Evolutionary conservation across 2,888 invertebrate species (phyloP).

Genomic region (Antitype chi): DNA sequence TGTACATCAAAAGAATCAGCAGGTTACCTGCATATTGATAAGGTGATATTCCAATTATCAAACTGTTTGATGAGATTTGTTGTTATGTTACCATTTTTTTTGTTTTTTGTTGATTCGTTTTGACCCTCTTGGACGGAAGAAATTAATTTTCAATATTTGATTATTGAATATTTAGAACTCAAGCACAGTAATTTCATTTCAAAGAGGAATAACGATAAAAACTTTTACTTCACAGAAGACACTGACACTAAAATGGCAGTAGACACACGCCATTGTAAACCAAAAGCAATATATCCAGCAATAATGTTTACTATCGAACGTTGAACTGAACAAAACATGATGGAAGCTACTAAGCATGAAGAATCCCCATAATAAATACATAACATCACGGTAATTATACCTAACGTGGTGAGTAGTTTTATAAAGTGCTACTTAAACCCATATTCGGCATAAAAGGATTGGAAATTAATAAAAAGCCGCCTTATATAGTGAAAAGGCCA

Average conservation of each 20-base stretch:
- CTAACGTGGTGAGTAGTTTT: constrained; percentile 20
- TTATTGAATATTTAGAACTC: not conserved
- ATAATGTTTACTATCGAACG: constrained; percentile 53
- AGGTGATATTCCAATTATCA: constrained; percentile 19
- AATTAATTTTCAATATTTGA: not conserved
- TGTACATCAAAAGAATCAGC: constrained; percentile 28
- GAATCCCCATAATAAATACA: constrained; percentile 42
- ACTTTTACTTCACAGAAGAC: constrained; percentile 2
- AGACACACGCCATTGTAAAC: constrained; percentile 36
- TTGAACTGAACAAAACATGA: constrained; percentile 62
- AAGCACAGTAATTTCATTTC: not conserved
- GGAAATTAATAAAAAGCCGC: constrained; percentile 35
- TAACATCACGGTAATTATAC: constrained; percentile 26
- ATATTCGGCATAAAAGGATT: constrained; percentile 35
- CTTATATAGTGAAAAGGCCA: constrained; percentile 23
- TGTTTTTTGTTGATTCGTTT: constrained; percentile 1
- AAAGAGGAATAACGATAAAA: not conserved
- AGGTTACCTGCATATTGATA: constrained; percentile 25
- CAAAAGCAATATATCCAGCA: constrained; percentile 33
- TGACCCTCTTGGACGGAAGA: not conserved
- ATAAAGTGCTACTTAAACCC: constrained; percentile 27
- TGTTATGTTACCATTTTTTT: constrained; percentile 9
- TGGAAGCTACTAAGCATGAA: constrained; percentile 48
- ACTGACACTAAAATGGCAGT: constrained; percentile 18
- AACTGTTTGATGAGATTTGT: constrained; percentile 15